Base-by-base conservation (phyloP, 2,797 vertebrate genomes). In the Alectoris magna region DNA sequence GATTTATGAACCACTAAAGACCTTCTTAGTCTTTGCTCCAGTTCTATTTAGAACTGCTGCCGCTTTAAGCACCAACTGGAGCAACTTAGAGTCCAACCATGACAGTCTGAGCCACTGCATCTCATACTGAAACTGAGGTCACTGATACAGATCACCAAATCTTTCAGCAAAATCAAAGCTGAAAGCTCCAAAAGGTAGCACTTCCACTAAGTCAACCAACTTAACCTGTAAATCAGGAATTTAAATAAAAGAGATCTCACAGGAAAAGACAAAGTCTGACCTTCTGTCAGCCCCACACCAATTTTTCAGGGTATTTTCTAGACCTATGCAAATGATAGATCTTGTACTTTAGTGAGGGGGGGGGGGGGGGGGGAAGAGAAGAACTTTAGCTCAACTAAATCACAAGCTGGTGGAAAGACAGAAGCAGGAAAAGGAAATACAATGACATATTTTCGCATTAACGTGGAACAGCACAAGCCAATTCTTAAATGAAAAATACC, bases 181-280 rank as follows among this genome's bases (percentile, higher is more conserved):
- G 10, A 95, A 91, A 91, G 88, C 60, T 91, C 70, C 71, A 78
- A 38, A 88, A 85, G 44, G 41, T 17, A 79, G 66, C 60, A 64
- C 43, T 82, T 84, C 83, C 82, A 62, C 23, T 13, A 19, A 90
- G 49, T 63, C 63, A 87, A 69, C 16, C 44, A 90, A 84, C 58
- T 82, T 72, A 74, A 34, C 36, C n/a, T 71, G 44, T 63, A 91
- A 91, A 85, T 93, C 55, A 85, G 26, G 62, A 53, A 29, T 66
- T n/a, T 64, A 79, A 85, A 75, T 14, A 19, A 91, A 58, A 78
- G 41, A 70, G 7, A 55, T 23, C 64, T 77, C 62, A 24, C 36
- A 72, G 48, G 36, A 66, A 67, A 84, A 90, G 24, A 31, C 12
- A 22, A 88, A 41, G 12, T 75, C 48, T 64, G 19, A 75, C 60